Evolutionary conservation across 2,888 invertebrate genomes (phyloP).

Genomic region (Charanyca ferruginea): DNA sequence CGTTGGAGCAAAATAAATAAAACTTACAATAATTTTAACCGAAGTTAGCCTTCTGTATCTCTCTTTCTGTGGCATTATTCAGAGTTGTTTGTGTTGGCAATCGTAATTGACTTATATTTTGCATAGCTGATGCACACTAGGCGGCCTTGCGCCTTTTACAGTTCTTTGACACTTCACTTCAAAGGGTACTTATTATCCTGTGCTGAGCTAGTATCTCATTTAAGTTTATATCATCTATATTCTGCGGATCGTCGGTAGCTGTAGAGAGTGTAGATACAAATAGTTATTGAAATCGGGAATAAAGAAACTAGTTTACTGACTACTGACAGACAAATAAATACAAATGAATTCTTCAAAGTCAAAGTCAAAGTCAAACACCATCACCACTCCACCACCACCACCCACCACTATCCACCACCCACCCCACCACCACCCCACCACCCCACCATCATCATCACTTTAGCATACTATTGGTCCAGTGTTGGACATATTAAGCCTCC

Average conservation of each 20-base stretch:
- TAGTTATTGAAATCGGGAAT: constrained; percentile 1
- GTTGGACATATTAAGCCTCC: too few relatives aligned
- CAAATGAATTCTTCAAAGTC: too few relatives aligned
- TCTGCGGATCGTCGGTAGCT: constrained; percentile 16
- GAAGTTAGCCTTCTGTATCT: background rate
- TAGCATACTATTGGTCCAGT: too few relatives aligned
- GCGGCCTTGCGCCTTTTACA: constrained; percentile 58
- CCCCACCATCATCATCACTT: too few relatives aligned
- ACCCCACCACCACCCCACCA: too few relatives aligned
- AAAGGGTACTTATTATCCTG: constrained; percentile 35
- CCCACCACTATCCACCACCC: too few relatives aligned
- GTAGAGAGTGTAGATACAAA: constrained; percentile 3
- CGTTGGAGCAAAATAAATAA: too few relatives aligned
- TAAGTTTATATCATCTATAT: constrained; percentile 13
- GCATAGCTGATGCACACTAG: constrained; percentile 52
- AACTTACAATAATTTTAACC: background rate
- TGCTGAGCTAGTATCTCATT: constrained; percentile 10
- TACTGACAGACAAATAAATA: too few relatives aligned
- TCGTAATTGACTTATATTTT: constrained; percentile 57
- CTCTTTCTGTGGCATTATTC: constrained; percentile 23
- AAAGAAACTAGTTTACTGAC: constrained; percentile 14
- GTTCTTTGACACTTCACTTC: constrained; percentile 55
- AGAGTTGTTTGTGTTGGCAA: constrained; percentile 47
- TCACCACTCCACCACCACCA: too few relatives aligned
- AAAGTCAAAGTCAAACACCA: too few relatives aligned